These are phyloP conservation scores for Ascidia mentula DNA, from an alignment of 23 tunicate species.

Conservation along the genomic window DNA sequence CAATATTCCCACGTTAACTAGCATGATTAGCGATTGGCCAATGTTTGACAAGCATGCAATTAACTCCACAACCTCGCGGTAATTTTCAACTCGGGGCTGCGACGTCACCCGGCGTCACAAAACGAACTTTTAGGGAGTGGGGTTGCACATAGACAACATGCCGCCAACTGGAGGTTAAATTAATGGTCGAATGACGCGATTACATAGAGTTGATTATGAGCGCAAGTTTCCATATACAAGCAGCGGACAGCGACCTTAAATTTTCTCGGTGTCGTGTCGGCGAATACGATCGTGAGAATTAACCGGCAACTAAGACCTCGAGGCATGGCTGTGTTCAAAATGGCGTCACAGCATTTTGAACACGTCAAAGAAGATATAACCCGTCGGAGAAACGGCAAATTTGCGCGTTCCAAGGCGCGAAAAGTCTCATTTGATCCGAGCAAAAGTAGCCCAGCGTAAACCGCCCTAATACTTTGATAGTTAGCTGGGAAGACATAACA, in stretches of 20 bases:
- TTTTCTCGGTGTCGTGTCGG: not conserved
- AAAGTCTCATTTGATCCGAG: not conserved
- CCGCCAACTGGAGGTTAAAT: not conserved
- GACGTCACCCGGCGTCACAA: slow-evolving; percentile 7
- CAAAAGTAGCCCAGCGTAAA: not conserved
- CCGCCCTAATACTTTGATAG: slow-evolving; percentile 3
- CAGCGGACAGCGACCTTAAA: not conserved
- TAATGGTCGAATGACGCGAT: not conserved
- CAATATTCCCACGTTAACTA: slow-evolving; percentile 1
- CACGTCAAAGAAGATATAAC: not conserved
- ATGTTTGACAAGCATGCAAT: not conserved
- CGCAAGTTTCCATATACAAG: not conserved
- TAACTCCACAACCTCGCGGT: no score
- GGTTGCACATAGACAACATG: not conserved
- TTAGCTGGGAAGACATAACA: slow-evolving; percentile 6
- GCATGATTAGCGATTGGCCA: slow-evolving; percentile 7
- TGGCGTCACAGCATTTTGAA: not conserved
- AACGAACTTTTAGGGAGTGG: not conserved
- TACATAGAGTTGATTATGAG: not conserved
- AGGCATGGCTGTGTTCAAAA: not conserved
- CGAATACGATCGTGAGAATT: not conserved
- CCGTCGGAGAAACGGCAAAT: not conserved
- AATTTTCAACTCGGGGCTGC: not conserved
- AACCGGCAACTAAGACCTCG: not conserved
- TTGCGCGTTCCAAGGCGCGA: not conserved